phyloP scores from a whole-genome alignment of 2,113 vertebrate species.

The Apodemus sylvaticus region DNA sequence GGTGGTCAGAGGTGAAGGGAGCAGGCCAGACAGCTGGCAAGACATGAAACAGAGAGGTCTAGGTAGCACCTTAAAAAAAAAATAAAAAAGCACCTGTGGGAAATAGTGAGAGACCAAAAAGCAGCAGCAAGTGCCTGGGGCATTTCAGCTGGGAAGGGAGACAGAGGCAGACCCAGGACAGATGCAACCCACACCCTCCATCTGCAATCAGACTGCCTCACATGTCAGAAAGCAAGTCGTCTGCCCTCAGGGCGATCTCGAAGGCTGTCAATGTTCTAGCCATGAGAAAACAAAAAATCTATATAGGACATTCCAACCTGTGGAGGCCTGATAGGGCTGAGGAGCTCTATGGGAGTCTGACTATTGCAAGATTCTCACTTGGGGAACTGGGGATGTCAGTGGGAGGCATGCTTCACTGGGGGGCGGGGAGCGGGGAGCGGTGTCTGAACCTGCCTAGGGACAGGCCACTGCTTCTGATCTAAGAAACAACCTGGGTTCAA shows the following conservation, averaged over 20 bases:
- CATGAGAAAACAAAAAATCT: constrained; percentile 81
- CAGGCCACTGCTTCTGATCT: constrained; percentile 12
- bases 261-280: constrained; percentile 78
- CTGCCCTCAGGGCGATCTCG: constrained; percentile 75
- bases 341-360: constrained; percentile 20
- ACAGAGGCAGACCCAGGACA: constrained; percentile 69
- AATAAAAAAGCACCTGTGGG: constrained; percentile 66
- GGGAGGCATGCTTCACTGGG: too few species aligned
- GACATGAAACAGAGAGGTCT: constrained; percentile 68
- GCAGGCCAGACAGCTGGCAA: constrained; percentile 57
- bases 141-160: constrained; percentile 79
- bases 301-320: constrained; percentile 76
- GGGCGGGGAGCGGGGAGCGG: background rate
- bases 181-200: constrained; percentile 81
- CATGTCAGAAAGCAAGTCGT: constrained; percentile 78
- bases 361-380: constrained; percentile 22
- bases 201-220: constrained; percentile 77
- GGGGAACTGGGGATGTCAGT: background rate
- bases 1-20: constrained; percentile 60
- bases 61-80: constrained; percentile 54
- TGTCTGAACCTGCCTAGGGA: constrained; percentile 56
- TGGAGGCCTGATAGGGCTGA: constrained; percentile 68
- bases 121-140: constrained; percentile 80
- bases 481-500: constrained; percentile 1
- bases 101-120: constrained; percentile 80